These are phyloP conservation scores for Calephelis nemesis DNA, from an alignment of 1,140 invertebrate genomes.

Conservation along the genomic window DNA sequence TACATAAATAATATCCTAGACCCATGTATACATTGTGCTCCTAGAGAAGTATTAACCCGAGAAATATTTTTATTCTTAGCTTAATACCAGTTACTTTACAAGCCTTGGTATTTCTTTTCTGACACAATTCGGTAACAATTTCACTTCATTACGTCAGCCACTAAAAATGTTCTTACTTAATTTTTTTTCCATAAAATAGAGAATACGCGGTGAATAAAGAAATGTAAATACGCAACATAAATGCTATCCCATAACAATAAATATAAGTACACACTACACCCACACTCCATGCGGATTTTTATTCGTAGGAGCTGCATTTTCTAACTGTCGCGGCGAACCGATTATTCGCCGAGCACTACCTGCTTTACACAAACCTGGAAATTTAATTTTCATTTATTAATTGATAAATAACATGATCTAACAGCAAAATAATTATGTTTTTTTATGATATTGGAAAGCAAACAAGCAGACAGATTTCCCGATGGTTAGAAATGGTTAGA, in stretches of 20 bases:
- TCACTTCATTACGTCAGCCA: too few species aligned
- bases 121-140: too few species aligned
- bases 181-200: too few species aligned
- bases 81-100: too few species aligned
- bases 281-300: constrained; percentile 98
- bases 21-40: background rate
- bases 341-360: constrained; percentile 94
- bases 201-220: background rate
- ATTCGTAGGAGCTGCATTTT: constrained; percentile 95
- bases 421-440: too few species aligned
- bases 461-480: too few species aligned
- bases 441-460: too few species aligned
- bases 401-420: background rate
- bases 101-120: too few species aligned
- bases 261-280: constrained; percentile 81
- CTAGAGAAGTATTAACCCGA: background rate
- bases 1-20: background rate
- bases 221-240: constrained; percentile 9
- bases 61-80: too few species aligned
- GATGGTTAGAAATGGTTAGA: too few species aligned
- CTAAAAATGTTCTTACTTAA: too few species aligned
- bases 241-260: constrained; percentile 11
- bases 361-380: constrained; percentile 87
- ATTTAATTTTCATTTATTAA: constrained; percentile 17
- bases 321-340: constrained; percentile 92